Evolutionary conservation across 2,113 vertebrate genomes (phyloP).

Genomic region (Meleagris gallopavo): DNA sequence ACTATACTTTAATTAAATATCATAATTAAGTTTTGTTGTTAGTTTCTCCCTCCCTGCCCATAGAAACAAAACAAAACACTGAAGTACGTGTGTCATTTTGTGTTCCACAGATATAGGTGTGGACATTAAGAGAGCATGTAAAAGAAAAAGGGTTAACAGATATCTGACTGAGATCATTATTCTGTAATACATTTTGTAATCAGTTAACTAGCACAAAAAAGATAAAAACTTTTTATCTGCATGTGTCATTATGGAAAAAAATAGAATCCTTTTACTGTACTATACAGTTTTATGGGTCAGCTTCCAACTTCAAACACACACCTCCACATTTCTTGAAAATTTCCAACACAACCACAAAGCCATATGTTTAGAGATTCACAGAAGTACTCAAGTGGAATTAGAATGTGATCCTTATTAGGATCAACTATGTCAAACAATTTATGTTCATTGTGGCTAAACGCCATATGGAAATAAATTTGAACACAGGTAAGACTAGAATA

Average conservation of each 20-base stretch:
- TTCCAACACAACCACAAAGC: constrained; percentile 2
- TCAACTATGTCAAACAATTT: not conserved
- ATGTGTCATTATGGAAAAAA: not conserved
- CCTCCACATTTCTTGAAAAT: constrained; percentile 33
- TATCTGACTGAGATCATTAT: not conserved
- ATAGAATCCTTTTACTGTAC: not conserved
- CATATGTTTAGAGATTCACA: constrained; percentile 42
- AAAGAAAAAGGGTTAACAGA: not conserved
- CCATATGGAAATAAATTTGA: not conserved
- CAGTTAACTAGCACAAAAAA: not conserved
- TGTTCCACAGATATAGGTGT: not conserved
- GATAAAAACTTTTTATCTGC: not conserved
- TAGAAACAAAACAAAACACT: not conserved
- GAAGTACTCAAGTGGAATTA: constrained; percentile 5
- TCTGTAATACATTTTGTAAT: not conserved
- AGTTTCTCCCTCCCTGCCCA: not conserved
- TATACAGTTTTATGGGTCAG: constrained; percentile 9
- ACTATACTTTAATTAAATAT: not conserved
- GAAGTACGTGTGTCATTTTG: not conserved
- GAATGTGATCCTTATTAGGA: not conserved
- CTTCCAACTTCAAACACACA: constrained; percentile 44
- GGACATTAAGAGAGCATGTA: not conserved
- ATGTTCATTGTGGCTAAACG: not conserved
- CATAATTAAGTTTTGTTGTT: not conserved
- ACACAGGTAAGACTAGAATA: not conserved